Evolutionary conservation across 2,888 invertebrate genomes (phyloP).

Genomic region (Microplitis deprimator): DNA sequence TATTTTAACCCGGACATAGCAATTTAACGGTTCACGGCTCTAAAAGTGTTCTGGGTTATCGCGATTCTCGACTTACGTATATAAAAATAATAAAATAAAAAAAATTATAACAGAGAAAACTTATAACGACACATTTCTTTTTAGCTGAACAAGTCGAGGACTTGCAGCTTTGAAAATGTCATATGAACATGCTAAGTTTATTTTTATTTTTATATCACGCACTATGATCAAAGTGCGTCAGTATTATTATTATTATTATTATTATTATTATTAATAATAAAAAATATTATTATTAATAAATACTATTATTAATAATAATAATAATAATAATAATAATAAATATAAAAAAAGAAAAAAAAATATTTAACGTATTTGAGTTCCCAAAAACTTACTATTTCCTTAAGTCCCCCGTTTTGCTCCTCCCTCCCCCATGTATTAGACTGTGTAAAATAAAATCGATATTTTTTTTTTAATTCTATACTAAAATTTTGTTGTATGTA

Average conservation of each 20-base stretch:
- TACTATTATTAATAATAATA: not conserved
- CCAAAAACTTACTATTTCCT: too few relatives aligned
- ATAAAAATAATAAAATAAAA: not conserved
- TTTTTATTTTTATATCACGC: not conserved
- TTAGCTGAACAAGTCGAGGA: not conserved
- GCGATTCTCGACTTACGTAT: conserved; percentile 10
- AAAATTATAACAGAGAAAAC: not conserved
- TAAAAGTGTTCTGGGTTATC: not conserved
- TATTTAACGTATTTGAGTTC: too few relatives aligned
- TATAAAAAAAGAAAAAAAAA: too few relatives aligned
- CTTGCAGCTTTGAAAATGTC: not conserved
- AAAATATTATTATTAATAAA: too few relatives aligned
- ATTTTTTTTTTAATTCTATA: too few relatives aligned
- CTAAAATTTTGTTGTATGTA: too few relatives aligned
- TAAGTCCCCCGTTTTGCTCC: too few relatives aligned
- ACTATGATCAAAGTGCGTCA: not conserved
- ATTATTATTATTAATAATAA: too few relatives aligned
- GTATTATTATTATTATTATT: not conserved
- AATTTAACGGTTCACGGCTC: conserved; percentile 27
- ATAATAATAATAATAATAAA: too few relatives aligned
- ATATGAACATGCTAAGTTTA: not conserved
- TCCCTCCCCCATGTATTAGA: too few relatives aligned
- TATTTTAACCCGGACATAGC: conserved; percentile 2
- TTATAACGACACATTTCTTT: not conserved
- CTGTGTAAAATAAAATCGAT: too few relatives aligned